Conservation (phyloP, 1,140 invertebrate species). For the Drosophila lini region DNA sequence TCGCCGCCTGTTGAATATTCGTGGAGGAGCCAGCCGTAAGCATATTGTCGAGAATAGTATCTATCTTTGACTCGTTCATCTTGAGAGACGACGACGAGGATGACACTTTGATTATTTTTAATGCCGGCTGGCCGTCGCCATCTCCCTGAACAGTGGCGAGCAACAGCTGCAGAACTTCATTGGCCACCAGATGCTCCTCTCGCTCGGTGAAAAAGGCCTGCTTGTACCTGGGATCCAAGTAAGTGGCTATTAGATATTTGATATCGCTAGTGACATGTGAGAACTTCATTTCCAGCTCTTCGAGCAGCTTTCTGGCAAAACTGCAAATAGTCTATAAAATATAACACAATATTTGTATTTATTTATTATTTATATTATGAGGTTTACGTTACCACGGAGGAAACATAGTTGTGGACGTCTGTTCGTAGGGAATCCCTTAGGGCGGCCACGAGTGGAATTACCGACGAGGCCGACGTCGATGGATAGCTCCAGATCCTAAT, state of each 20-base stretch:
- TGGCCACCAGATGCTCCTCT: conserved; percentile 52
- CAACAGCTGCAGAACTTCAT: conserved; percentile 37
- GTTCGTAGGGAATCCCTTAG: conserved; percentile 54
- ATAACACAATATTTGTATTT: no score
- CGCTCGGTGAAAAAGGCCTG: conserved; percentile 61
- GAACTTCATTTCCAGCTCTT: conserved; percentile 55
- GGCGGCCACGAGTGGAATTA: conserved; percentile 60
- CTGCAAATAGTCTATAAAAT: conserved; percentile 46
- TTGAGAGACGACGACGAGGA: conserved; percentile 7
- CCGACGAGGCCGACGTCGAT: conserved; percentile 46
- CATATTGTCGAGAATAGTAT: conserved; percentile 58
- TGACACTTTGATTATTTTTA: conserved; percentile 23
- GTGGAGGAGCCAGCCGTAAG: conserved; percentile 15
- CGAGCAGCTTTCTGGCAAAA: conserved; percentile 58
- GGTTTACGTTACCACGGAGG: conserved; percentile 43
- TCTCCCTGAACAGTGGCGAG: not conserved
- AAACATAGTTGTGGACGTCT: conserved; percentile 62
- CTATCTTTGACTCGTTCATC: conserved; percentile 62
- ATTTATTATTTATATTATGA: not conserved
- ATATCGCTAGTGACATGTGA: conserved; percentile 38
- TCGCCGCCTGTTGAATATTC: conserved; percentile 1
- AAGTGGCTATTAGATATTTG: conserved; percentile 62
- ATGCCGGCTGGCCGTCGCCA: conserved; percentile 11
- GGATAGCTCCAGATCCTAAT: conserved; percentile 53
- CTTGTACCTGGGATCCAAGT: conserved; percentile 68